These are phyloP conservation scores for Peromyscus polionotus DNA, from an alignment of 2,113 vertebrate species.

Conservation along the genomic window DNA sequence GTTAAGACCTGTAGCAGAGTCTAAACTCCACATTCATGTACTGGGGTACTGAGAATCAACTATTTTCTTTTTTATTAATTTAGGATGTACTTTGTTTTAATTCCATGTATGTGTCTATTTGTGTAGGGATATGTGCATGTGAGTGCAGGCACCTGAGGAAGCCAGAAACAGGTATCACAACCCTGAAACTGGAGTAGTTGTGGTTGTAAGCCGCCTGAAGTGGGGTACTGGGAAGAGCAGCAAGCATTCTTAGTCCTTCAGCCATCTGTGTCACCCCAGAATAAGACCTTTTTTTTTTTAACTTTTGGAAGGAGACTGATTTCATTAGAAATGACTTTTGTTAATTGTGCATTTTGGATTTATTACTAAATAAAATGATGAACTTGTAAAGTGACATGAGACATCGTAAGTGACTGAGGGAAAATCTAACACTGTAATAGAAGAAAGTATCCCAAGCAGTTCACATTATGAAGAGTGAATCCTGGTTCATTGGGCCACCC, in stretches of 20 bases:
- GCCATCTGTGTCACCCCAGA: background rate
- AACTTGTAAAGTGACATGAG: background rate
- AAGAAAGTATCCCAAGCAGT: background rate
- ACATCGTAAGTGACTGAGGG: background rate
- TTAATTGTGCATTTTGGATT: background rate
- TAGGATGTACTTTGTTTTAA: background rate
- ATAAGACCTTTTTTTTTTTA: background rate
- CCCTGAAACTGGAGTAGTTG: too few species aligned
- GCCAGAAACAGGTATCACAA: background rate
- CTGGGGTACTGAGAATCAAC: too few species aligned
- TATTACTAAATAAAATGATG: constrained; percentile 14
- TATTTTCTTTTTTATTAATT: background rate
- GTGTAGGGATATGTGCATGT: background rate
- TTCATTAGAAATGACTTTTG: background rate
- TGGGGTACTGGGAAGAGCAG: background rate
- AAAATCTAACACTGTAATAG: background rate
- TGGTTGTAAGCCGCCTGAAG: too few species aligned
- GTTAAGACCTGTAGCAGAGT: background rate
- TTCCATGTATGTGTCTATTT: background rate
- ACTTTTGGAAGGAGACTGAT: background rate
- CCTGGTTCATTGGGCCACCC: background rate
- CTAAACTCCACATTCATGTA: background rate
- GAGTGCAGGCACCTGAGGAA: background rate
- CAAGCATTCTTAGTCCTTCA: background rate
- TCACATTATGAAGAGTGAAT: background rate